These are phyloP conservation scores for Melanaphis sacchari DNA, from an alignment of 1,140 invertebrate species.

Conservation along the genomic window DNA sequence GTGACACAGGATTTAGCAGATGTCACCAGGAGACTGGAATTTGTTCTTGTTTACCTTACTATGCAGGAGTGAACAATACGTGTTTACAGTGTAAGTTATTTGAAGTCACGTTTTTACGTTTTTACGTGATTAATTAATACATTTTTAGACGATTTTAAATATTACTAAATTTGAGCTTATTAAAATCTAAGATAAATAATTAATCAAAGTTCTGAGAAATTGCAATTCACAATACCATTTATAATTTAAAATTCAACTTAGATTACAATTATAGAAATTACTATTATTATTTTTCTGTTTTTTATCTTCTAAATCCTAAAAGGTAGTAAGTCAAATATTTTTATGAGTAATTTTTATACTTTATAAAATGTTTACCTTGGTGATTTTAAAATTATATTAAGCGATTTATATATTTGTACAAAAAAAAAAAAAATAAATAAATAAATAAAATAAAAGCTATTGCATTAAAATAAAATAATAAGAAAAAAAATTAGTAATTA, in stretches of 20 bases:
- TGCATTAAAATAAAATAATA: no score
- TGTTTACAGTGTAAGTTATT: conserved; percentile 75
- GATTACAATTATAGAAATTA: not conserved
- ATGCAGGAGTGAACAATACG: conserved; percentile 71
- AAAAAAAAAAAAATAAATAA: no score
- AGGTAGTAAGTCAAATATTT: not conserved
- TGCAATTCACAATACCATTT: not conserved
- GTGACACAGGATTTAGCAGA: conserved; percentile 66
- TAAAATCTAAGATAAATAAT: not conserved
- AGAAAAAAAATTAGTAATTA: no score
- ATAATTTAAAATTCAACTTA: not conserved
- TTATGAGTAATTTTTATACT: not conserved
- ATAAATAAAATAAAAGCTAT: not conserved
- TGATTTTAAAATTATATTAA: not conserved
- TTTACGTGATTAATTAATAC: not conserved
- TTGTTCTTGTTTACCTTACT: conserved; percentile 74
- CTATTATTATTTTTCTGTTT: not conserved
- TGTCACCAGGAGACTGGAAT: conserved; percentile 67
- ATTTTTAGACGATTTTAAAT: not conserved
- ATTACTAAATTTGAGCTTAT: not conserved
- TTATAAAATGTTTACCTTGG: not conserved
- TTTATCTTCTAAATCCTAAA: not conserved
- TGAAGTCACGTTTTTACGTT: not conserved
- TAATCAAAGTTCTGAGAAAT: not conserved
- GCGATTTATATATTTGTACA: not conserved